Evolutionary conservation across 2,113 vertebrate genomes (phyloP).

Genomic region (Tenrec ecaudatus): DNA sequence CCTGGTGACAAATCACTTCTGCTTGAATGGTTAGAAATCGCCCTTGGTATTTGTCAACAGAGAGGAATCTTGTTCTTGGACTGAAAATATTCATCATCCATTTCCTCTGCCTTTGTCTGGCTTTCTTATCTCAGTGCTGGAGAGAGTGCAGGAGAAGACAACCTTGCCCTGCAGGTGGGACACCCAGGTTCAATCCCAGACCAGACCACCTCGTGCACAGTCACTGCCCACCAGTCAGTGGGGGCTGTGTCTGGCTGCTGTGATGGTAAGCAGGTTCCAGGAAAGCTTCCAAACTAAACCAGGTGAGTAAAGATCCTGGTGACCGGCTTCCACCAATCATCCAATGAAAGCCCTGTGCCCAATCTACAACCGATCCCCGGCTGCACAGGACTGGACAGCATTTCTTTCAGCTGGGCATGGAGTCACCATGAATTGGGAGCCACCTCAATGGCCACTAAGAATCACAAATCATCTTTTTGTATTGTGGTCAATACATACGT

Average conservation of each 20-base stretch:
- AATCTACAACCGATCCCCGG: neutral
- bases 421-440: neutral
- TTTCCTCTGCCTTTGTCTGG: neutral
- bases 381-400: neutral
- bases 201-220: neutral
- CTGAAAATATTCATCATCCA: conserved; percentile 31
- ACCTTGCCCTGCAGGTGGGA: neutral
- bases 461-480: neutral
- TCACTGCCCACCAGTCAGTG: neutral
- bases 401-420: neutral
- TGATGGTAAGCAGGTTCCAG: neutral
- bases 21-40: neutral
- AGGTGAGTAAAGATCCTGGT: neutral
- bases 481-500: neutral
- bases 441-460: neutral
- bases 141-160: neutral
- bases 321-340: neutral
- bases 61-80: conserved; percentile 43
- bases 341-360: neutral
- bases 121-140: conserved; percentile 13
- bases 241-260: neutral
- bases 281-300: neutral
- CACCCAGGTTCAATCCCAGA: neutral
- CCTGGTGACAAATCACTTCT: neutral
- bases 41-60: conserved; percentile 66